Evolutionary conservation across 2,888 invertebrate genomes (phyloP), one percentile per base, ranked within the genome.

Genomic region (Julus scanicus): DNA sequence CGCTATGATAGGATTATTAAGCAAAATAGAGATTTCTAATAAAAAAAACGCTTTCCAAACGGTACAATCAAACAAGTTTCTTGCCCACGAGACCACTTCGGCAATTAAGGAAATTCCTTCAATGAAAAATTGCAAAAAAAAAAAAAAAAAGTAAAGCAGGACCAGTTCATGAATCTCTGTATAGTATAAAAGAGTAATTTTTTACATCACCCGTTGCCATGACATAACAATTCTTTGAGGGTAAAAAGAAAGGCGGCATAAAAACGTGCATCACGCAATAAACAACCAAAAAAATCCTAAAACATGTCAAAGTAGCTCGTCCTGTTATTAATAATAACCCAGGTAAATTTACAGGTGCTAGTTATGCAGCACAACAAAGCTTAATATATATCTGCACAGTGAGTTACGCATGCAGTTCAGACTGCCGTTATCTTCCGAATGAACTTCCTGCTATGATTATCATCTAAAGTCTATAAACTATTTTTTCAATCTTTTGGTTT

Each of bases 281-380:
- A 71, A 71, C n/a, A n/a, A n/a, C n/a, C 71, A 71, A 71, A 71
- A 53, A 29, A 17, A 20, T 71, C 20, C n/a, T 1, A 29, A 71
- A 29, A 6, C 71, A 71, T 29, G 71, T 71, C 71, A 71, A 71
- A 71, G 71, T 29, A 29, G 71, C 71, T 71, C 29, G 71, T 71
- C 71, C 71, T 71, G 71, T 71, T 71, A 71, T 71, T 71, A 71
- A 71, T 71, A 71, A 71, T 71, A 71, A 29, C 20, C 71, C 71
- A 6, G 9, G 20, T 71, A 5, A 29, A 71, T 71, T 29, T 71
- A 71, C 71, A 71, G 71, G 71, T 71, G 71, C 71, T 71, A 71
- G 63, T 29, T 53, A 29, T 71, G 8, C 71, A 29, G 71, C 5
- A 6, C 17, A 71, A 71, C 71, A 71, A 71, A 71, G 71, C 71